phyloP scores from a whole-genome alignment of 1,140 invertebrate genomes.

The Sitodiplosis mosellana region DNA sequence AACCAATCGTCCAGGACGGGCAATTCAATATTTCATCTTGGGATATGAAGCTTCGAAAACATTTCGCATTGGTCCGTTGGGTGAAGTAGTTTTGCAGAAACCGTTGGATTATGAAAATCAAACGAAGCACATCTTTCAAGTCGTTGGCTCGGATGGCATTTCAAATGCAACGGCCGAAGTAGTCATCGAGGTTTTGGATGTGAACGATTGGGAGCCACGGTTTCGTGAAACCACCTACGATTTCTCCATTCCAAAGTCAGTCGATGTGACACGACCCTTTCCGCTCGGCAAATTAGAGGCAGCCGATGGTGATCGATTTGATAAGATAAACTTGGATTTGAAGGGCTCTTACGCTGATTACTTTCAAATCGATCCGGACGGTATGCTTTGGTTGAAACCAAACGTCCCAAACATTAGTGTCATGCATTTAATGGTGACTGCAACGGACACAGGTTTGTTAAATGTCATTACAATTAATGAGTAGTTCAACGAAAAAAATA shows the following conservation, averaged over 20 bases:
- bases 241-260: conserved; percentile 31
- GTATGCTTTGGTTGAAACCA: conserved; percentile 29
- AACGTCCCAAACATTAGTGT: conserved; percentile 33
- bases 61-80: conserved; percentile 51
- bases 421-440: conserved; percentile 55
- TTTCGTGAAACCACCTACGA: conserved; percentile 76
- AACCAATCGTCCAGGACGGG: conserved; percentile 39
- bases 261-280: background rate
- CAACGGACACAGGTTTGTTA: conserved; percentile 47
- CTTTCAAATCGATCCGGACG: conserved; percentile 32
- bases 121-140: conserved; percentile 51
- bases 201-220: conserved; percentile 84
- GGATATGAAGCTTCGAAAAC: conserved; percentile 20
- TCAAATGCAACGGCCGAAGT: conserved; percentile 36
- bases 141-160: conserved; percentile 64
- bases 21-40: conserved; percentile 21
- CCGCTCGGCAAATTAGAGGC: conserved; percentile 49
- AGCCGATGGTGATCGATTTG: conserved; percentile 60
- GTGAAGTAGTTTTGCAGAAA: conserved; percentile 58
- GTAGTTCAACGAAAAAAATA: too few species aligned
- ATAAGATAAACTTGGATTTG: conserved; percentile 46
- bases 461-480: too few species aligned
- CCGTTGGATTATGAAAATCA: conserved; percentile 64
- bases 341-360: conserved; percentile 46
- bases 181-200: conserved; percentile 64